A percentile compares a stretch with the other conserved stretches of the same genome.
Conservation (phyloP, 2,888 invertebrate genomes). For the Leptopilina drosophilae region DNA sequence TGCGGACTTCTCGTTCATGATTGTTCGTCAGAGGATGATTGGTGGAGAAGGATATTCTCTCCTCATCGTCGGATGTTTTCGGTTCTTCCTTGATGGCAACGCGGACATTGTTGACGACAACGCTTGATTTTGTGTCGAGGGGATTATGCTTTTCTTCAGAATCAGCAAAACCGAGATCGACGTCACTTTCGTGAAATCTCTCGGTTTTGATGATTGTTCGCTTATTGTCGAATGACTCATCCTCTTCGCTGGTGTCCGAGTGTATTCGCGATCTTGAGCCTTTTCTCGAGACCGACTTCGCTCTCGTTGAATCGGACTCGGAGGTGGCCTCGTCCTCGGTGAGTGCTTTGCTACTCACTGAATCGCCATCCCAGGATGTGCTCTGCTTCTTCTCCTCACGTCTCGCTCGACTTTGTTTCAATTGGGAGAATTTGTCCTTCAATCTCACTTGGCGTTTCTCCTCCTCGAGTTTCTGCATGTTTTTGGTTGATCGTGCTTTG, state of each 20-base stretch:
- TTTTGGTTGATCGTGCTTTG: constrained; percentile 94
- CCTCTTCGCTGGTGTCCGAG: constrained; percentile 87
- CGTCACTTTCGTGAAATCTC: constrained; percentile 80
- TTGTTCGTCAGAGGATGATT: constrained; percentile 70
- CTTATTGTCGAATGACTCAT: constrained; percentile 81
- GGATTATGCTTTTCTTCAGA: constrained; percentile 74
- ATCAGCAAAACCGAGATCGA: constrained; percentile 78
- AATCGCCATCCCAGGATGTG: constrained; percentile 92
- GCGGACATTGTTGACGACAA: constrained; percentile 65
- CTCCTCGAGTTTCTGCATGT: constrained; percentile 94
- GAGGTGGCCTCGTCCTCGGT: constrained; percentile 76
- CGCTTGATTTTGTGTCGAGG: constrained; percentile 62
- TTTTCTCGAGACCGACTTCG: constrained; percentile 82
- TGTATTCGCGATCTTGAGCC: constrained; percentile 86
- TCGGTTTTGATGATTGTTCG: constrained; percentile 80
- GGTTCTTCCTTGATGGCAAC: constrained; percentile 70
- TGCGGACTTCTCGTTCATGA: constrained; percentile 78
- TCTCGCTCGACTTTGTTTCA: constrained; percentile 92
- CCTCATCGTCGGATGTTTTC: constrained; percentile 74
- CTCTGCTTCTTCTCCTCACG: constrained; percentile 93
- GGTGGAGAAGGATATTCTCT: constrained; percentile 63
- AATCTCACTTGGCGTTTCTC: constrained; percentile 87
- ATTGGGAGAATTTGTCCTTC: constrained; percentile 91
- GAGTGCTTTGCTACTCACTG: constrained; percentile 79
- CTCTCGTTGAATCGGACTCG: constrained; percentile 76